Percentiles rank a stretch among this genome's conserved stretches.
Conservation (phyloP, 2,113 vertebrate species). For the Gymnobelideus leadbeateri region DNA sequence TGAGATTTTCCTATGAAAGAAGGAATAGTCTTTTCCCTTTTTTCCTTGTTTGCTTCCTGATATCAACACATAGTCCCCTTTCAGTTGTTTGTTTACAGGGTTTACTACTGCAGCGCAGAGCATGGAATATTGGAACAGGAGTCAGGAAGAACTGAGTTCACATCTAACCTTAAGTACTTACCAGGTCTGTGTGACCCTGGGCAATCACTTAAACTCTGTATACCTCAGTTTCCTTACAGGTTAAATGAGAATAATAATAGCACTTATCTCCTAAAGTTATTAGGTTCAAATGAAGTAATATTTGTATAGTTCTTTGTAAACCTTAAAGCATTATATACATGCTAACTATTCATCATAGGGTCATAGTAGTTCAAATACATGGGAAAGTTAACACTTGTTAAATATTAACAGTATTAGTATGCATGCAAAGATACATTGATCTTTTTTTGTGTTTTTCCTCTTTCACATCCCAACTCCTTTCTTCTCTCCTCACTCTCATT, state of each 20-base stretch:
- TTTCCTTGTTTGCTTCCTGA: background rate
- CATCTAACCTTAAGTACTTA: background rate
- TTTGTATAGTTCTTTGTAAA: background rate
- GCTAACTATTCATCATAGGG: background rate
- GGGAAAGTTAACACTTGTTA: background rate
- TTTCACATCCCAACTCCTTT: background rate
- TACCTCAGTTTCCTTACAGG: background rate
- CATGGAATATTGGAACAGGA: background rate
- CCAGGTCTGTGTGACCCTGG: background rate
- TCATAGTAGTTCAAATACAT: background rate
- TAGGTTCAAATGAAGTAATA: background rate
- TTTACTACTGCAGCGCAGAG: background rate
- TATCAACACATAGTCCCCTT: background rate
- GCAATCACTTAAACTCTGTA: background rate
- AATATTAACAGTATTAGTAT: background rate
- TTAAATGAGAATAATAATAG: background rate
- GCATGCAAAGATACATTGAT: background rate
- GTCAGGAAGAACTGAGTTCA: background rate
- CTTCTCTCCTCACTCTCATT: background rate
- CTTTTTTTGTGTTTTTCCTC: background rate
- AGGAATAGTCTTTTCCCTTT: background rate
- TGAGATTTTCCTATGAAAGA: background rate
- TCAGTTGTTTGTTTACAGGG: background rate
- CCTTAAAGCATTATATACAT: background rate
- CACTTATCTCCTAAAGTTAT: background rate